Percentiles rank a stretch among this genome's conserved stretches.
Conservation (phyloP, 2,797 vertebrate species). For the Morelia viridis region DNA sequence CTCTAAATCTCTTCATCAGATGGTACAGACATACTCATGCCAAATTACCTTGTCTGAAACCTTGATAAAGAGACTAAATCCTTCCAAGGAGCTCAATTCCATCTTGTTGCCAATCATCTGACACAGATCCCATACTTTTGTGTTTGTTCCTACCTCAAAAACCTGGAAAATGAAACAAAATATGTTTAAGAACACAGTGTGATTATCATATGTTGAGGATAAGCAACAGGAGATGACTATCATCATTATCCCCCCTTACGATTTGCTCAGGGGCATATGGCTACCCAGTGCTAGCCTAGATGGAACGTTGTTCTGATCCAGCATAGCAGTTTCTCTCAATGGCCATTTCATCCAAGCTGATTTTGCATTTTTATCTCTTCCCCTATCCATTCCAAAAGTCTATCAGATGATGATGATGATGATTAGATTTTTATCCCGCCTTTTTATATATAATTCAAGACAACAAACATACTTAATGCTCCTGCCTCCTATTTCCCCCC, state of each 20-base stretch:
- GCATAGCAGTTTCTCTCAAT: background rate
- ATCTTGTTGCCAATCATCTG: slow-evolving; percentile 78
- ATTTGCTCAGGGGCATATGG: background rate
- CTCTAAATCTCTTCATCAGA: background rate
- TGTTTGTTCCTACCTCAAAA: slow-evolving; percentile 84
- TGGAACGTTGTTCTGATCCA: background rate
- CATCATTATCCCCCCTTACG: background rate
- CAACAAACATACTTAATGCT: background rate
- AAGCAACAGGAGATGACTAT: background rate
- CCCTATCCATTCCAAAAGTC: background rate
- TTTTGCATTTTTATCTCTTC: background rate
- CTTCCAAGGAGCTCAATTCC: slow-evolving; percentile 83
- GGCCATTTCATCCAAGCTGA: background rate
- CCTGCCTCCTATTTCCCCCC: background rate
- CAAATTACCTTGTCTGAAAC: slow-evolving; percentile 87
- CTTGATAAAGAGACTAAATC: slow-evolving; percentile 94
- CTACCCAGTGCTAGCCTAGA: background rate
- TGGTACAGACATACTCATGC: background rate
- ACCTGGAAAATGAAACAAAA: slow-evolving; percentile 67
- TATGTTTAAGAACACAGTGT: background rate
- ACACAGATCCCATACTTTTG: slow-evolving; percentile 82
- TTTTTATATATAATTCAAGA: background rate
- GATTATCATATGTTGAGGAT: background rate
- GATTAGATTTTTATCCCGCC: background rate
- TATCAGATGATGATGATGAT: background rate